phyloP scores from a whole-genome alignment of 2,888 invertebrate genomes.

The Palloptera scutellata region DNA sequence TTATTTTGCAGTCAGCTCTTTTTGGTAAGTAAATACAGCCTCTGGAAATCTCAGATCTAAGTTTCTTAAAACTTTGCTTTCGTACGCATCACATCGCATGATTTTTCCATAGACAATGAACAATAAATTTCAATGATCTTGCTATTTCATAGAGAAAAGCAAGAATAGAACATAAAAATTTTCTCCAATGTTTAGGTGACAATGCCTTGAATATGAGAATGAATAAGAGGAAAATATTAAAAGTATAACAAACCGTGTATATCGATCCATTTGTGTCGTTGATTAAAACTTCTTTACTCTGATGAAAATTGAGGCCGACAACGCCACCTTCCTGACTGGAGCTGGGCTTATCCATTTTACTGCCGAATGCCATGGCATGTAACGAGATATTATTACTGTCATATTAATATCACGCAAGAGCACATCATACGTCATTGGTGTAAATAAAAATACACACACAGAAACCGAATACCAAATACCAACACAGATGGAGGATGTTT shows the following conservation, averaged over 20 bases:
- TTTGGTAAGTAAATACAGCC: too few relatives aligned
- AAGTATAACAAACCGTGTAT: conserved; percentile 57
- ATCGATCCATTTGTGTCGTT: conserved; percentile 74
- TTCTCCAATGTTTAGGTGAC: neutral
- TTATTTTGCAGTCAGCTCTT: too few relatives aligned
- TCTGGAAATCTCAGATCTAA: too few relatives aligned
- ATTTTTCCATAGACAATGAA: too few relatives aligned
- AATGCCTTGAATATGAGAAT: neutral
- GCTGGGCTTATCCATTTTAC: conserved; percentile 81
- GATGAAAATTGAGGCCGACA: conserved; percentile 87
- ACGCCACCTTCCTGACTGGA: conserved; percentile 88
- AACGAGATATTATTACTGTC: conserved; percentile 79
- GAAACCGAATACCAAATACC: conserved; percentile 2
- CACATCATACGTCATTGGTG: neutral
- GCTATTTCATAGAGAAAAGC: too few relatives aligned
- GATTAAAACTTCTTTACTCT: conserved; percentile 87
- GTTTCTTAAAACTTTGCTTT: too few relatives aligned
- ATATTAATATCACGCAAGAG: neutral
- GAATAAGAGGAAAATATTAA: conserved; percentile 1
- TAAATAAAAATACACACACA: conserved; percentile 1
- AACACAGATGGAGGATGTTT: neutral
- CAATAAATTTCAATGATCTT: too few relatives aligned
- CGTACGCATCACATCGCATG: too few relatives aligned
- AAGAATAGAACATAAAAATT: too few relatives aligned
- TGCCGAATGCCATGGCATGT: conserved; percentile 82